phyloP scores from a whole-genome alignment of 2,888 invertebrate genomes.

The Xestobium rufovillosum region DNA sequence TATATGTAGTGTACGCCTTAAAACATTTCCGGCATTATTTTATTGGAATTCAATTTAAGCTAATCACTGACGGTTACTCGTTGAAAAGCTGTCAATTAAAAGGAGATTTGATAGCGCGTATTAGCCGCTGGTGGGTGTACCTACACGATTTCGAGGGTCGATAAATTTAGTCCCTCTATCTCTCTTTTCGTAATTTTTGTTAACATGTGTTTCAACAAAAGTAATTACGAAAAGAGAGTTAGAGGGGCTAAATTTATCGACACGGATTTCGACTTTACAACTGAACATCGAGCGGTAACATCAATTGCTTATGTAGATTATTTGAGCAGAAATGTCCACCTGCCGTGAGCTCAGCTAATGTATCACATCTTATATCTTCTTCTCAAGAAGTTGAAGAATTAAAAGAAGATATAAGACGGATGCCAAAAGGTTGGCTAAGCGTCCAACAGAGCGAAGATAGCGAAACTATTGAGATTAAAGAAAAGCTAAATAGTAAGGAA shows the following conservation, averaged over 20 bases:
- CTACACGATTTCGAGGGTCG: too few relatives aligned
- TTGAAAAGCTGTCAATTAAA: constrained; percentile 8
- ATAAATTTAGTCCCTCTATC: too few relatives aligned
- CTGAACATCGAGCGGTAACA: too few relatives aligned
- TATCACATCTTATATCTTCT: background rate
- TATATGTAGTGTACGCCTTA: constrained; percentile 7
- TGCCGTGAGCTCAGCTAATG: constrained; percentile 1
- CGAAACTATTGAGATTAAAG: constrained; percentile 7
- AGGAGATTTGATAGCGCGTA: constrained; percentile 5
- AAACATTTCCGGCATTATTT: constrained; percentile 12
- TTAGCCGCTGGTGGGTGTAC: constrained; percentile 3
- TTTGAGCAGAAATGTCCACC: too few relatives aligned
- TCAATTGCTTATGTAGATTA: too few relatives aligned
- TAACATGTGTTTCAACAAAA: too few relatives aligned
- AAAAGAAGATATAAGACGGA: constrained; percentile 5
- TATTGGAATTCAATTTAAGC: background rate
- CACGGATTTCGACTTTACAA: constrained; percentile 4
- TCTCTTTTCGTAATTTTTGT: too few relatives aligned
- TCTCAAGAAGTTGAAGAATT: constrained; percentile 4
- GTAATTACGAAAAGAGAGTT: too few relatives aligned
- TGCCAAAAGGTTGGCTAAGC: constrained; percentile 4
- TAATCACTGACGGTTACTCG: constrained; percentile 5
- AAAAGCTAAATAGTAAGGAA: constrained; percentile 7
- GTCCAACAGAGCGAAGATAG: constrained; percentile 1
- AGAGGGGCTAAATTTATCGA: too few relatives aligned